Base-by-base conservation (phyloP, 1,140 invertebrate species). In the Elymnias hypermnestra region DNA sequence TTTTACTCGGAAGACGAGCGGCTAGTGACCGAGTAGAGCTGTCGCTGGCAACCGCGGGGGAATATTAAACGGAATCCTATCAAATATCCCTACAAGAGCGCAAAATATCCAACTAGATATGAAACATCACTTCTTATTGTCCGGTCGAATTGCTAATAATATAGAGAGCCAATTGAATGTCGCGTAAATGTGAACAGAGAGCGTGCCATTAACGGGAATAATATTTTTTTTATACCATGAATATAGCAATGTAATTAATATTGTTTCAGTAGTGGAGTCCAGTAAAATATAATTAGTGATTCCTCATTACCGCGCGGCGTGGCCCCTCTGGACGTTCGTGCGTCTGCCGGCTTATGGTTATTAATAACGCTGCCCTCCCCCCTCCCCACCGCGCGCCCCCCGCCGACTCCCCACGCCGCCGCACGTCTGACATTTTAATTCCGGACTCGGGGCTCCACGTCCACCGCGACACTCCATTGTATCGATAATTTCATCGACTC, bases 391-490 rank as follows among this genome's bases (percentile, higher is more conserved):
- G 31, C 25, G 33, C 31, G 19, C 53, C 53, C 52, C 50, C 47
- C 50, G 41, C 53, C 22, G 40, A 66, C 61, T 55, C 52, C 63
- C 58, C 65, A 57, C 60, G 60, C 43, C 61, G 73, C 75, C 71
- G 76, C 81, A 73, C 82, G 82, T 79, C 78, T 85, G 78, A 85
- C 82, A 85, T 85, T 85, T 85, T 85, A 85, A 85, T 85, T 85
- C 82, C 78, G 62, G 57, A 73, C 68, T 69, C 61, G 74, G 60
- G 68, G 59, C 61, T 72, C 63, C 53, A 68, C 64, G 56, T 76
- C 61, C 65, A 68, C 63, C 72, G 57, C 68, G 63, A 66, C 62
- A 66, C 52, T 64, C 60, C 64, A 14, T 53, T 53, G 38, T 75
- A 79, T 83, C 76, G 76, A 82, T 55, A 72, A 58, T 62, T 69